Evolutionary conservation across 2,113 vertebrate genomes (phyloP).

Genomic region (Pangasianodon gigas): DNA sequence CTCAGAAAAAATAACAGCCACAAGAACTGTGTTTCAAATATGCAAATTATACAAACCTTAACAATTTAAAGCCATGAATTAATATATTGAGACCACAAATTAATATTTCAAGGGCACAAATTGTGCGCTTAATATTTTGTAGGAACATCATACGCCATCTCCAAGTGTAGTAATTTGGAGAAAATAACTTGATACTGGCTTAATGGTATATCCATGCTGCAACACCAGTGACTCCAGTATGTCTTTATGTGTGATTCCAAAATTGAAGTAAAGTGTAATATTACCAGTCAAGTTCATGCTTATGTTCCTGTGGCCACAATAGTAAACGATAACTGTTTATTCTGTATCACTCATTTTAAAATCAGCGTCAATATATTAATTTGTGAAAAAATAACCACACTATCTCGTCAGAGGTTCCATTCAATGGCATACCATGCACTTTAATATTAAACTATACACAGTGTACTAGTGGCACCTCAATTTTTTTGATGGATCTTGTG

Average conservation of each 20-base stretch:
- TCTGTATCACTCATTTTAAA: neutral
- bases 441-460: neutral
- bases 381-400: neutral
- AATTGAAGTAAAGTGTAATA: neutral
- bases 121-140: neutral
- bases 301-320: neutral
- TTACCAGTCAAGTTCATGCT: neutral
- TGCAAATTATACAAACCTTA: neutral
- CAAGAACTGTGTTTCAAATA: neutral
- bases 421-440: neutral
- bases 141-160: neutral
- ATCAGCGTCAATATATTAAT: neutral
- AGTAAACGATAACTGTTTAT: neutral
- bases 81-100: neutral
- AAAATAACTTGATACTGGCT: neutral
- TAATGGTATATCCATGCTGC: neutral
- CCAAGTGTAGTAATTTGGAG: neutral
- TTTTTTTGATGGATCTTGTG: neutral
- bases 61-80: neutral
- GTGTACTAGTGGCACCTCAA: neutral
- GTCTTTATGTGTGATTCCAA: neutral
- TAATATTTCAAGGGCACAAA: neutral
- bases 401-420: neutral
- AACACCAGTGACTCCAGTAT: neutral
- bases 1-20: too few species aligned